Percentiles rank a stretch among this genome's conserved stretches.
These are phyloP conservation scores for Frankliniella intonsa DNA, from an alignment of 2,888 invertebrate species.

Conservation along the genomic window DNA sequence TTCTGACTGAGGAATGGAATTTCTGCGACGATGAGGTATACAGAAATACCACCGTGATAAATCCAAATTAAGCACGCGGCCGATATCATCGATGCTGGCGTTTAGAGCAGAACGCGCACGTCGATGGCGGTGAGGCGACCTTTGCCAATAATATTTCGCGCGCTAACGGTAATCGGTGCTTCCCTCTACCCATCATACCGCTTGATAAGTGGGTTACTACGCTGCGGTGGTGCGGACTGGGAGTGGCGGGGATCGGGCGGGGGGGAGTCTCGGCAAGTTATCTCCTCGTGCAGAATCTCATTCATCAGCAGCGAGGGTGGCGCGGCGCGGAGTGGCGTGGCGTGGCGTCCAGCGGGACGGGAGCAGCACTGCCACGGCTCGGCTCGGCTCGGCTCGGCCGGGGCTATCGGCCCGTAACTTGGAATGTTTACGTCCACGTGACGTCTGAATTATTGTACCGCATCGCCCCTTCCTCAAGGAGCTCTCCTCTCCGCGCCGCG, in stretches of 20 bases:
- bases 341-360: neutral
- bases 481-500: neutral
- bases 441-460: slow-evolving; percentile 8
- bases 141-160: no score
- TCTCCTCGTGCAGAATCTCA: slow-evolving; percentile 7
- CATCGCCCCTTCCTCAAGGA: neutral
- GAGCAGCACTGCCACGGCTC: neutral
- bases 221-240: neutral
- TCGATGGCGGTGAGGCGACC: no score
- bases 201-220: no score
- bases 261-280: neutral
- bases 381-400: neutral
- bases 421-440: slow-evolving; percentile 8
- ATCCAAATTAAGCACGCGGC: no score
- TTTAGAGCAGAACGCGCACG: no score
- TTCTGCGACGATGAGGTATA: no score
- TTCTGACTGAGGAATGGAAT: no score
- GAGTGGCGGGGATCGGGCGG: neutral
- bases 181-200: no score
- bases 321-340: neutral
- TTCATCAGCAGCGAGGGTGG: neutral
- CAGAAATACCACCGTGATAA: no score
- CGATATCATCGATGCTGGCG: no score
- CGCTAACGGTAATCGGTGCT: no score
- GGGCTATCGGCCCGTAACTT: neutral